Evolutionary conservation across 2,888 invertebrate genomes (phyloP), one percentile per base, ranked within the genome.

Genomic region (Pollenia labialis): DNA sequence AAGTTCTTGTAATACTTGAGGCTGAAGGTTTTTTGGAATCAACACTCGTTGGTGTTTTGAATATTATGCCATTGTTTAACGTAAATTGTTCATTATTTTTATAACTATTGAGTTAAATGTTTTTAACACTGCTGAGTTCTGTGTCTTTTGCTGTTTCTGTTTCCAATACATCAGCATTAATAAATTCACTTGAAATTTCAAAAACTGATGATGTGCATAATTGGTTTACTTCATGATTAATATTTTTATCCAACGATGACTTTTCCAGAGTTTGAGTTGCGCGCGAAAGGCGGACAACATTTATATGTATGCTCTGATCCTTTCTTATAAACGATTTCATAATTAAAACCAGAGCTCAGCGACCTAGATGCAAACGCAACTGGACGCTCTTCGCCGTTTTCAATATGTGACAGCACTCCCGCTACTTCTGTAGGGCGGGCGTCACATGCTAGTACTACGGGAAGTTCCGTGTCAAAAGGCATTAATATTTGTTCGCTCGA

Each of bases 31-130:
- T 48, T 50, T 76, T 68, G 88, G 89, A 72, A 89, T 81, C 12
- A 89, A 46, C 50, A 88, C 87, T 56, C 88, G 79, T 71, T 88
- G 64, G n/a, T 16, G 81, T 86, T 87, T 87, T 87, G 75, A 88
- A 88, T 40, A 90, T 64, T 56, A 85, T 60, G n/a, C 81, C 87
- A 52, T 68, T 58, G 48, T 88, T 68, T 23, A 85, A 40, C 11
- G 81, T 88, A 58, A 77, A 81, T 12, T 72, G 52, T n/a, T 54
- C 76, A 54, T 71, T n/a, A n/a, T n/a, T 16, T 23, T 69, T 56
- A 48, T 62, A 44, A 52, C 18, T 40, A 46, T 72, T 84, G 10
- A 10, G 48, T 62, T 54, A 10, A 18, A 52, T 60, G 42, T n/a
- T 16, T 11, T 62, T 40, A 4, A 80, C 14, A 16, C 56, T 66